phyloP scores from a whole-genome alignment of 2,797 vertebrate genomes.

The Alca torda region DNA sequence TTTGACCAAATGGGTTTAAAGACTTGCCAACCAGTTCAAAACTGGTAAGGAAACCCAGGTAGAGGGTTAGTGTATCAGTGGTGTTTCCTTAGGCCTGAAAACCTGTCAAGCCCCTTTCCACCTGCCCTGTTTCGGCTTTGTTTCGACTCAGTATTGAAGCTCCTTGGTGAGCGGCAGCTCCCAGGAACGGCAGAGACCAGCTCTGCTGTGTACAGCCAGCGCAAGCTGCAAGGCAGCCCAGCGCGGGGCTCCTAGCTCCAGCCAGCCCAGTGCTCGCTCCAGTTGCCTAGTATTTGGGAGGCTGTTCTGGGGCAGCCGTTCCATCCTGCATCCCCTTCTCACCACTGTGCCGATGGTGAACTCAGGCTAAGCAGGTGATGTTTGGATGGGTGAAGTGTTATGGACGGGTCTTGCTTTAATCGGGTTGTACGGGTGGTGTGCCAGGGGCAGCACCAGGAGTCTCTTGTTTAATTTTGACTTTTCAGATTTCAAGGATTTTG shows the following conservation, averaged over 20 bases:
- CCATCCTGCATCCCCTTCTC: not conserved
- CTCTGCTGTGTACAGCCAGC: not conserved
- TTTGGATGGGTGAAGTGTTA: not conserved
- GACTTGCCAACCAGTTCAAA: not conserved
- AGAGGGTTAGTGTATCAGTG: not conserved
- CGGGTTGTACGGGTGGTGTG: not conserved
- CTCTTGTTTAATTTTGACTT: constrained; percentile 13
- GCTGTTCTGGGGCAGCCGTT: not conserved
- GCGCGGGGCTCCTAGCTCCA: not conserved
- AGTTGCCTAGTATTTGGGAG: not conserved
- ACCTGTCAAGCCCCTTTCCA: not conserved
- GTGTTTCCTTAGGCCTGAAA: not conserved
- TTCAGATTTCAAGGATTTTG: constrained; percentile 17
- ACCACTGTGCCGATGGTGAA: not conserved
- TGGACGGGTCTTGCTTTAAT: not conserved
- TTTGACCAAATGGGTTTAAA: not conserved
- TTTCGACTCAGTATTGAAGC: not conserved
- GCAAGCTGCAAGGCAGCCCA: not conserved
- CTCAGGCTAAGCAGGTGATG: not conserved
- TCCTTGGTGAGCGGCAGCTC: not conserved
- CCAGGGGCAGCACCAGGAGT: not conserved
- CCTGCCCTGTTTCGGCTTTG: not conserved
- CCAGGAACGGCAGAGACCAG: not conserved
- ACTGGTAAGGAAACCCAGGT: not conserved
- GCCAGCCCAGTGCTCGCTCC: not conserved